A percentile compares a stretch with the other conserved stretches of the same genome.
phyloP scores from a whole-genome alignment of 1,140 invertebrate genomes.

The Drosophila equinoxialis region DNA sequence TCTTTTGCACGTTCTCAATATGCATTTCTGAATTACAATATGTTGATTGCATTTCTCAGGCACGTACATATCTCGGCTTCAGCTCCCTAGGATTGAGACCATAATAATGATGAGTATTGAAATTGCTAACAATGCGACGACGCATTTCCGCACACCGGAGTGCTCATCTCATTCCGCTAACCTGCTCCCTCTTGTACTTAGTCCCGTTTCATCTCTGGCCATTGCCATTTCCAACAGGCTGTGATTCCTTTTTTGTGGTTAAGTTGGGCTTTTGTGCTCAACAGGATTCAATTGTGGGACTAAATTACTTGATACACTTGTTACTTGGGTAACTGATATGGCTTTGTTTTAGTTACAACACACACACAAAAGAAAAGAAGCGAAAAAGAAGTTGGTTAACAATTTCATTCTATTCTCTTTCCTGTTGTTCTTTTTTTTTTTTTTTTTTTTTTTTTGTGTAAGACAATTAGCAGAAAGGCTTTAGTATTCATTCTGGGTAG shows the following conservation, averaged over 20 bases:
- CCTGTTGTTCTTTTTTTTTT: neutral
- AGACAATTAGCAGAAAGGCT: neutral
- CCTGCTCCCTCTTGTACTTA: neutral
- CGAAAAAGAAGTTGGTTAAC: slow-evolving; percentile 15
- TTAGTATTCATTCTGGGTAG: neutral
- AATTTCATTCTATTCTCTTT: neutral
- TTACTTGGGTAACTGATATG: slow-evolving; percentile 68
- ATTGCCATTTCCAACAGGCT: slow-evolving; percentile 19
- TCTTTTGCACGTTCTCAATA: slow-evolving; percentile 79
- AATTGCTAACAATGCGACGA: slow-evolving; percentile 61
- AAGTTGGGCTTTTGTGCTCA: slow-evolving; percentile 58
- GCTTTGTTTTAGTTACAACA: slow-evolving; percentile 46
- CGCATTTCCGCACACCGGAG: slow-evolving; percentile 48
- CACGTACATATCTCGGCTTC: slow-evolving; percentile 61
- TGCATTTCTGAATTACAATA: slow-evolving; percentile 80
- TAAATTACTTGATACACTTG: slow-evolving; percentile 65
- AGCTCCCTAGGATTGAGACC: slow-evolving; percentile 12
- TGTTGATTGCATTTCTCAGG: slow-evolving; percentile 74
- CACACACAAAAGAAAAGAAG: neutral
- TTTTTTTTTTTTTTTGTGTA: neutral
- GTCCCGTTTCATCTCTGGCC: neutral
- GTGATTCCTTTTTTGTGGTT: slow-evolving; percentile 68
- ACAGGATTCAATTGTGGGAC: slow-evolving; percentile 55
- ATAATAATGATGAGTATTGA: slow-evolving; percentile 72
- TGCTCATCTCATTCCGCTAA: neutral